Evolutionary conservation across 2,888 invertebrate species (phyloP), one percentile per base, ranked within the genome.

Genomic region (Girardia tigrina): DNA sequence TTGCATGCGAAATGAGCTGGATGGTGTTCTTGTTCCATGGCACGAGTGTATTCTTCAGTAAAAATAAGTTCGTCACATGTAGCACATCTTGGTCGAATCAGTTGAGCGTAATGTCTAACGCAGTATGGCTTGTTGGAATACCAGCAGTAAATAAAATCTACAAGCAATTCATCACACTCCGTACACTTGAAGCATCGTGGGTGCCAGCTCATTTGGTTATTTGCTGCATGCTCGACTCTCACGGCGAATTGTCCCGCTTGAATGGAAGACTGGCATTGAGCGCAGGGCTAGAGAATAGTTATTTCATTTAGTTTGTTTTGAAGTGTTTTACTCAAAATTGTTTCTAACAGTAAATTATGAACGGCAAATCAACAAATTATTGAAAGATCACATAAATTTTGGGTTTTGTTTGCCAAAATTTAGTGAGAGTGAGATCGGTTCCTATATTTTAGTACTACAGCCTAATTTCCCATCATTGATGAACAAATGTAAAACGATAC

Each of bases 11-110:
- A 95, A 86, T 98, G 98, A 82, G 92, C 92, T 82, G 91, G 91
- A 88, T 98, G 97, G 94, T 94, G 98, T 87, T 98, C 95, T 89
- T 95, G 94, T 88, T 93, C 93, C 95, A 97, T 95, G 85, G 95
- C 94, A 88, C 94, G 94, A 85, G 94, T 94, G 88, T 94, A 95
- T 86, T 97, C 94, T 83, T 93, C 93, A 87, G 93, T 92, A 90
- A 94, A 95, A 90, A 95, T 94, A 86, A 98, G 95, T 91, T 98
- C 97, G 86, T 97, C 95, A 86, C 97, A 98, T 80, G 93, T 91
- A 78, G 92, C 89, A 85, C 97, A 97, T 81, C 97, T 87, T 20
- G 97, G 94, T 85, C 94, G 93, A 82, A 95, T 87, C 82, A 91
- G 88, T 85, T 98, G 95, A 74, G 94, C 94, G 85, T 94, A 98